Evolutionary conservation across 2,797 vertebrate genomes (phyloP), one percentile per base, ranked within the genome.

Genomic region (Clarias platycephalus): DNA sequence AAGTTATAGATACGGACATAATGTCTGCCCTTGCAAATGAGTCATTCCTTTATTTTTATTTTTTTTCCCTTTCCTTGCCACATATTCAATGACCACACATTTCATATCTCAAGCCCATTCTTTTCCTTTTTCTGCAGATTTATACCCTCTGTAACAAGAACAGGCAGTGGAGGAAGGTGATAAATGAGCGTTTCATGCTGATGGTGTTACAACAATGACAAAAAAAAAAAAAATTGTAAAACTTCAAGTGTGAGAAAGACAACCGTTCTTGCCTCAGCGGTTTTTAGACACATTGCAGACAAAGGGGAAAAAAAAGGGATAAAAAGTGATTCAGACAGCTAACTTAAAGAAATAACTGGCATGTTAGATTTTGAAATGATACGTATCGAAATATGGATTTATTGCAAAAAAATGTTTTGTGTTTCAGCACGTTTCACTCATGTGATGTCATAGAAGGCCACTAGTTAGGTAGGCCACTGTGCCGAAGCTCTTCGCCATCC

Each of bases 61-160:
- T 31, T 67, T 64, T 53, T 53, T 26, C 6, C 70, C 60, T 58
- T 77, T 67, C 71, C 71, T 62, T 31, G 34, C 84, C 6, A n/a
- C 49, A 64, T 83, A 31, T 78, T 70, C 72, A 37, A 62, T 5
- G 55, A 44, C 63, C 10, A 60, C 12, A 62, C 76, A 4, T 26
- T 18, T 72, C 20, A 4, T 31, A 34, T 81, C 66, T 24, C 66
- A n/a, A 9, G 31, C 44, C 53, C 2, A 22, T 82, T 82, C 44
- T 64, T 77, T 64, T 63, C 55, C 26, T 10, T 26, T 62, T n/a
- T n/a, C 22, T n/a, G 55, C 70, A 67, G 62, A 85, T 67, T 68
- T 84, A 79, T 77, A 71, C 78, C 84, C 49, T 75, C 82, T 86
- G 67, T 83, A 87, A 89, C 87, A 83, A 86, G 86, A 75, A 82